Evolutionary conservation across 2,113 vertebrate genomes (phyloP), one percentile per base, ranked within the genome.

Genomic region (Microtus montanus): DNA sequence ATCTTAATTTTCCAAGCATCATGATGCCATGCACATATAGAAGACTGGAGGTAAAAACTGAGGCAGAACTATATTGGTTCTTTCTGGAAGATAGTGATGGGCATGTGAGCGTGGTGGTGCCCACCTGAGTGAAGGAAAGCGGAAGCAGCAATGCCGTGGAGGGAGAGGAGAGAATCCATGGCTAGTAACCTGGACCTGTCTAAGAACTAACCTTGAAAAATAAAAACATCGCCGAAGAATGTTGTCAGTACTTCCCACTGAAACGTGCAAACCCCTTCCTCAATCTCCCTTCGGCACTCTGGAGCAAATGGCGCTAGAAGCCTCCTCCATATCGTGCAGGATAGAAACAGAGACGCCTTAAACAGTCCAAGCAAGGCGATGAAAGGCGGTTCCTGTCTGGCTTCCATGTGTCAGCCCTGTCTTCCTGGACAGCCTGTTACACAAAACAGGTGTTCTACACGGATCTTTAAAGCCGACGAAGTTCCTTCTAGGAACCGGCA

Each of bases 381-480:
- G 66, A 90, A 85, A 74, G 52, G 61, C 26, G 24, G 75, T 61
- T 52, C 79, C 24, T 94, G 95, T 91, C 79, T 97, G 95, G 79
- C 20, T 73, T 24, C 33, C 88, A 94, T 1, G 38, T 92, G 92
- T 68, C 30, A 2, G 11, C 64, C 63, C 84, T 49, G 0, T 78
- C 14, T 71, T 74, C 61, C 47, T 26, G 75, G 82, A 77, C 26
- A 54, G 90, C 58, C 77, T 54, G 54, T 85, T 94, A 90, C 74
- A 75, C 49, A 83, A 91, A 96, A 87, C 95, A 96, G 92, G 96
- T 96, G 94, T 77, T 85, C 66, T 82, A 63, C 92, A 73, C 86
- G 90, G 44, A 82, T 92, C 83, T 90, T 90, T 30, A 73, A 91
- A 89, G 73, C 66, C 88, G 92, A 87, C 44, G 35, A 93, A 96